Percentiles rank a stretch among this genome's conserved stretches.
Conservation (phyloP, 1,140 invertebrate genomes). For the Eupristina koningsbergeri region DNA sequence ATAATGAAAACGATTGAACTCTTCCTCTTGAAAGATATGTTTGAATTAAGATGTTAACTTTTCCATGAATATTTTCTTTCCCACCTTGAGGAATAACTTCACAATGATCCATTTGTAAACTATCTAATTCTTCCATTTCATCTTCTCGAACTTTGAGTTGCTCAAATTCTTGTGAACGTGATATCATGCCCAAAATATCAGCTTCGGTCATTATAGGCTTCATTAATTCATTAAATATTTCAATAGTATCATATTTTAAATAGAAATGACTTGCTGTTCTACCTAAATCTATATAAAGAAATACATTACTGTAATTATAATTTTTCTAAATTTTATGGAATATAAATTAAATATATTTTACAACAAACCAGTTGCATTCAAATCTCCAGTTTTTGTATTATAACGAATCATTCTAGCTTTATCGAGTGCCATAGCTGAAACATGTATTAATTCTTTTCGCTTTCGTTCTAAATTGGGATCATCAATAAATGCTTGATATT, state of each 20-base stretch:
- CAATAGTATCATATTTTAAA: slow-evolving; percentile 96
- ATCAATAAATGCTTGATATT: slow-evolving; percentile 80
- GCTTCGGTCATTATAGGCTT: slow-evolving; percentile 88
- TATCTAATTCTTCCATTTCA: slow-evolving; percentile 92
- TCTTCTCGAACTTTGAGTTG: slow-evolving; percentile 97
- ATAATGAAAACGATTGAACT: slow-evolving; percentile 90
- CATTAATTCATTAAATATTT: slow-evolving; percentile 89
- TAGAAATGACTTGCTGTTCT: slow-evolving; percentile 98
- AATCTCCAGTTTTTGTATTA: slow-evolving; percentile 86
- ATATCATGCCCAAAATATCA: slow-evolving; percentile 91
- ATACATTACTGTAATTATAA: slow-evolving; percentile 34
- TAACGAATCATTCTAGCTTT: slow-evolving; percentile 96
- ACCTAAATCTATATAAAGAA: slow-evolving; percentile 83
- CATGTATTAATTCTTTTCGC: slow-evolving; percentile 83
- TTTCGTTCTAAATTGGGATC: slow-evolving; percentile 85
- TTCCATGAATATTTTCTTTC: slow-evolving; percentile 92
- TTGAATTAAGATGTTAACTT: slow-evolving; percentile 98
- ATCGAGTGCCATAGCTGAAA: slow-evolving; percentile 88
- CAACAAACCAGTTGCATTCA: slow-evolving; percentile 81
- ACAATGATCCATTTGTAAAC: slow-evolving; percentile 81
- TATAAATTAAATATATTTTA: background rate
- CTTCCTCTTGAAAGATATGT: slow-evolving; percentile 87
- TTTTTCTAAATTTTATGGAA: background rate
- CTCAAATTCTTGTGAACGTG: slow-evolving; percentile 93
- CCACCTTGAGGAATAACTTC: slow-evolving; percentile 84